Conservation (phyloP, 2,888 invertebrate genomes). For the Clunio marinus region DNA sequence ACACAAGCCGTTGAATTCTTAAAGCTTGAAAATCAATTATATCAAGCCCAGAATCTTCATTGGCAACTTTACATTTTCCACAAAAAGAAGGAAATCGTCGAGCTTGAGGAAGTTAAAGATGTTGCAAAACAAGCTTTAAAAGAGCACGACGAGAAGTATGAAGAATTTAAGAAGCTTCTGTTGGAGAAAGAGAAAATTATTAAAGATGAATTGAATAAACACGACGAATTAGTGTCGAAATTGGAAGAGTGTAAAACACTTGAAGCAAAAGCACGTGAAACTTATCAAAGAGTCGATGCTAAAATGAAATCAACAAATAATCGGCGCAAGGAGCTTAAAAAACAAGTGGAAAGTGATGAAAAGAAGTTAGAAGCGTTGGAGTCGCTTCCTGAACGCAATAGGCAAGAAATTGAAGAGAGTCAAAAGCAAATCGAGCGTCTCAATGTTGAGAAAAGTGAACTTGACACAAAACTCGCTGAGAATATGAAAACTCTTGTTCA, state of each 20-base stretch:
- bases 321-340: constrained; percentile 69
- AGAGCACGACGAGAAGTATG: constrained; percentile 47
- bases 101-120: constrained; percentile 60
- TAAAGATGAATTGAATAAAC: constrained; percentile 52
- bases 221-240: constrained; percentile 55
- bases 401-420: constrained; percentile 64
- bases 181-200: constrained; percentile 50
- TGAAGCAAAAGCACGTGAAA: constrained; percentile 61
- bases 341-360: constrained; percentile 61
- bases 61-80: constrained; percentile 67
- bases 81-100: constrained; percentile 57
- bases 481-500: constrained; percentile 55
- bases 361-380: constrained; percentile 63
- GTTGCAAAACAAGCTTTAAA: constrained; percentile 57
- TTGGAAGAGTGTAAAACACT: constrained; percentile 60
- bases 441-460: constrained; percentile 55
- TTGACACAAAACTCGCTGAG: constrained; percentile 61
- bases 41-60: constrained; percentile 64
- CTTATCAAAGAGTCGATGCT: constrained; percentile 61
- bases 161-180: constrained; percentile 50
- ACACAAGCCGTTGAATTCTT: constrained; percentile 73
- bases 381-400: constrained; percentile 68
- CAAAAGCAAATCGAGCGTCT: constrained; percentile 57
- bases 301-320: constrained; percentile 66
- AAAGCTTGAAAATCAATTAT: constrained; percentile 71